A percentile compares a stretch with the other conserved stretches of the same genome.
Conservation (phyloP, 2,797 vertebrate genomes). For the Rhinatrema bivittatum region DNA sequence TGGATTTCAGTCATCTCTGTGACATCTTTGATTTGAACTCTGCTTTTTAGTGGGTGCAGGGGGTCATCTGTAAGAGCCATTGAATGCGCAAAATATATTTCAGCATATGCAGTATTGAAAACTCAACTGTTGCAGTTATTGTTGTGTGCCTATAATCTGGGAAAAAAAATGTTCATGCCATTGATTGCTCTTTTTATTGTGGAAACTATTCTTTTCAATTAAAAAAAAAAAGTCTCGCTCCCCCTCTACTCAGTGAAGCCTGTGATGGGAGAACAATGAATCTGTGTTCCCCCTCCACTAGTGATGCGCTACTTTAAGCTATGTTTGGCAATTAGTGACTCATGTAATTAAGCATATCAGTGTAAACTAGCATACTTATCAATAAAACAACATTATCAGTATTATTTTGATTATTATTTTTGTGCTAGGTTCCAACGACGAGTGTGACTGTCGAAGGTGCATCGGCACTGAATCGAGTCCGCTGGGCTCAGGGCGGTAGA, state of each 20-base stretch:
- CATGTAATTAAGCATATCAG: slow-evolving; percentile 3
- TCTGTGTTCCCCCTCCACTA: not conserved
- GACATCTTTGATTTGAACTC: no score
- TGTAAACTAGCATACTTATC: not conserved
- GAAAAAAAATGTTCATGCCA: not conserved
- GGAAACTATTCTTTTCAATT: slow-evolving; percentile 9
- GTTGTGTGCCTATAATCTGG: slow-evolving; percentile 1
- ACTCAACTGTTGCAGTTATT: slow-evolving; percentile 3
- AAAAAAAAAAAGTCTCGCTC: not conserved
- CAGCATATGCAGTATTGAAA: no score
- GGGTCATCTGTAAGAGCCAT: no score
- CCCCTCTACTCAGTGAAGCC: slow-evolving; percentile 16
- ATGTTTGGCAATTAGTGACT: slow-evolving; percentile 18
- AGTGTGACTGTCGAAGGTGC: slow-evolving; percentile 89
- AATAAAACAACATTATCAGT: slow-evolving; percentile 11
- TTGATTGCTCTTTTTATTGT: slow-evolving; percentile 3
- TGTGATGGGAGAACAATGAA: slow-evolving; percentile 34
- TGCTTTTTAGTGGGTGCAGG: no score
- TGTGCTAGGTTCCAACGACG: slow-evolving; percentile 82
- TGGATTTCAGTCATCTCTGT: no score
- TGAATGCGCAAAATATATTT: no score
- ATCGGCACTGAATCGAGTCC: slow-evolving; percentile 88
- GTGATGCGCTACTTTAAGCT: slow-evolving; percentile 19
- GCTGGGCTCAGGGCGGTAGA: slow-evolving; percentile 87
- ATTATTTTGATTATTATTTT: slow-evolving; percentile 11